Evolutionary conservation across 2,797 vertebrate species (phyloP), one percentile per base, ranked within the genome.

Genomic region (Melanotaenia parkinsoni): DNA sequence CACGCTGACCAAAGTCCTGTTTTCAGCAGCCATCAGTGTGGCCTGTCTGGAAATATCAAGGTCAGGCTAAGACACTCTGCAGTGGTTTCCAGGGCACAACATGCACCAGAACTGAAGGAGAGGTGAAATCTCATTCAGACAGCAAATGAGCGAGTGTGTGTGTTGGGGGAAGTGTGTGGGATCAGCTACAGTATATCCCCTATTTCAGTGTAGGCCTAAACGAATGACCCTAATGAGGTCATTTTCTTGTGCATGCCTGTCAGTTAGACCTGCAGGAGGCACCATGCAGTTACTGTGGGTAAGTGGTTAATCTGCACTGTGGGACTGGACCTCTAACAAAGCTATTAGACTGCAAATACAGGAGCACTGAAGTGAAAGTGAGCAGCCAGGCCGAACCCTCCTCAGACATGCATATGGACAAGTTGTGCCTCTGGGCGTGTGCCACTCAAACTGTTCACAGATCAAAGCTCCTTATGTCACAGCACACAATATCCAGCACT

Each of bases 31-130:
- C 86, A 70, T 86, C 58, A 59, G 65, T 80, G 82, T 70, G 81
- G 77, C 88, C 86, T 88, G 88, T 89, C 86, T 91, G 86, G 78
- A 84, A 90, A 87, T 85, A 92, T 91, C 37, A 77, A 93, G 90
- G 91, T 90, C 91, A 93, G 87, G 70, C 81, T 89, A 85, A 89
- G 82, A 84, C 74, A 89, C 80, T 80, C 59, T 64, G 74, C 79
- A 73, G 87, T 61, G 64, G 61, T 90, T 91, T 51, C 90, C 87
- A 75, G 90, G 89, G 61, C 91, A 86, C 66, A 58, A 68, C 86
- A 88, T 83, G 76, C 77, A 89, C 85, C 81, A 83, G 65, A 77
- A 85, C 79, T 68, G 80, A 32, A 3, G 68, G 40, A 14, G 70
- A 70, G 83, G 83, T 87, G 63, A 92, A 86, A 91, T 91, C 80